Evolutionary conservation across 2,113 vertebrate genomes (phyloP), one percentile per base, ranked within the genome.

Genomic region (Accipiter cooperii): DNA sequence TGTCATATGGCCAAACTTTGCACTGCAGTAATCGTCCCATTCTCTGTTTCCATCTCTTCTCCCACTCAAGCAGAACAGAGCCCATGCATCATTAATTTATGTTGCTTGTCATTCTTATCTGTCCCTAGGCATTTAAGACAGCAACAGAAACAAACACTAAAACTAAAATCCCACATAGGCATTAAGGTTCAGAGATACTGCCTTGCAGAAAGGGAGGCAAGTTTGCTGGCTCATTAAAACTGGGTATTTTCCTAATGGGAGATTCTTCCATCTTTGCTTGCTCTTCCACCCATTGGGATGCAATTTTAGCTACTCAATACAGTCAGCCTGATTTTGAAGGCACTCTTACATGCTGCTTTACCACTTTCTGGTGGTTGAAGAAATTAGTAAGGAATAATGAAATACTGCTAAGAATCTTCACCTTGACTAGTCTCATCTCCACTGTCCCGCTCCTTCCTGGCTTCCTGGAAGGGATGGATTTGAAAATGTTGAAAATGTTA

Each of bases 1-100:
- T 79, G 91, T 91, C 89, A 80, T 80, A 51, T n/a, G 87, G 82
- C 78, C 92, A 96, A 93, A 95, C 19, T 73, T 95, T 80, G 70
- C 90, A 77, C 0, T 73, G 87, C 47, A 91, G 74, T 49, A 34
- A 44, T 46, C 14, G 10, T 17, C 54, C 74, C 44, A 1, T 64
- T 75, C 81, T n/a, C 55, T 47, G 42, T 21, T 78, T 31, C 73
- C 94, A 71, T 36, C 86, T 90, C 73, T 88, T 83, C 84, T 93
- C 83, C 73, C 61, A 86, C 60, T 94, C 86, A 64, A 78, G 86
- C 76, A 84, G 86, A 93, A 84, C 90, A 90, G 44, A 81, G 77
- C 57, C 63, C 4, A 19, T 78, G 86, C 86, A 73, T 92, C 77
- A 87, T 79, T 93, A 89, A 84, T 95, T 95, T 73, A 22, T 25